Evolutionary conservation across 2,797 vertebrate genomes (phyloP).

Genomic region (Cuculus canorus): DNA sequence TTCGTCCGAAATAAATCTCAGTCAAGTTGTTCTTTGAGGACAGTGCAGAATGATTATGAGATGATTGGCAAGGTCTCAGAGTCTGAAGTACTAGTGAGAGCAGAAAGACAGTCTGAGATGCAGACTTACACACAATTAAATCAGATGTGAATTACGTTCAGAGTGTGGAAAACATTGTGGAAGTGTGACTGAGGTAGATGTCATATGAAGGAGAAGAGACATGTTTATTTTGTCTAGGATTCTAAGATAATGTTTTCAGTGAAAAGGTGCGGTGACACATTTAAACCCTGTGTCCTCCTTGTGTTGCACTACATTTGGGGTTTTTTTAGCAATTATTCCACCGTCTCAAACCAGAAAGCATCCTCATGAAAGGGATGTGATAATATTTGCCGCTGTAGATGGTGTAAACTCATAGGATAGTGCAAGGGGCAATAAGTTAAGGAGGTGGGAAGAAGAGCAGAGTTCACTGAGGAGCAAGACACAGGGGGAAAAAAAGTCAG

Average conservation of each 20-base stretch:
- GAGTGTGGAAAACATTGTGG: not conserved
- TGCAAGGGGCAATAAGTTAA: not conserved
- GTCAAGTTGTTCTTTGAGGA: not conserved
- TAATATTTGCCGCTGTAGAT: not conserved
- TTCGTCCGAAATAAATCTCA: not conserved
- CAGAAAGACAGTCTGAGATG: not conserved
- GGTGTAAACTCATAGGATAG: not conserved
- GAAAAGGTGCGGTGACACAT: not conserved
- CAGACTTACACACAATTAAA: not conserved
- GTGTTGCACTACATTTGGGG: fast-evolving
- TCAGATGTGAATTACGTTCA: not conserved
- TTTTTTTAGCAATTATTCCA: not conserved
- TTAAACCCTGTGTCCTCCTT: not conserved
- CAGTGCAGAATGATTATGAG: not conserved
- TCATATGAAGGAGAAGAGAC: not conserved
- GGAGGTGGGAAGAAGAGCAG: not conserved
- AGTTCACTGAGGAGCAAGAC: not conserved
- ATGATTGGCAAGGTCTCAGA: not conserved
- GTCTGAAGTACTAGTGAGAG: not conserved
- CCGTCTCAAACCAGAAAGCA: not conserved
- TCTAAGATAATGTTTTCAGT: not conserved
- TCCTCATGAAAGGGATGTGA: not conserved
- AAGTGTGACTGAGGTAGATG: not conserved
- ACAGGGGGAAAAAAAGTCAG: not conserved
- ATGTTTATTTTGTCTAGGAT: not conserved